phyloP scores from a whole-genome alignment of 2,797 vertebrate species.

The Myotis vivesi region DNA sequence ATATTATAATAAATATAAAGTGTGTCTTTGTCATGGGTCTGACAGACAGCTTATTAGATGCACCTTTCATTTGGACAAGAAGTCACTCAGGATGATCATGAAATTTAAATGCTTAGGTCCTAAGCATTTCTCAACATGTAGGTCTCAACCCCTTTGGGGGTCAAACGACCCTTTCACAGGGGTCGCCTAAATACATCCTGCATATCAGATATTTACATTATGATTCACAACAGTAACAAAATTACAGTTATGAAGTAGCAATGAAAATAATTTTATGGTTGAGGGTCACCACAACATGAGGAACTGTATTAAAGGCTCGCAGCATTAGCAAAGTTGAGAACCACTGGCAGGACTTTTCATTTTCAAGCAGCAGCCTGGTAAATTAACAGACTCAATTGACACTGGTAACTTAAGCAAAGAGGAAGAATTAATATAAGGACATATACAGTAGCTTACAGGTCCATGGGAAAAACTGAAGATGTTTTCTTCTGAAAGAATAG shows the following conservation, averaged over 20 bases:
- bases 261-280: too few relatives aligned
- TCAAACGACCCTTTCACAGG: too few relatives aligned
- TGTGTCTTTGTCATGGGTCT: not conserved
- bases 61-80: not conserved
- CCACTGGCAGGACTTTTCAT: not conserved
- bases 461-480: not conserved
- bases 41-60: not conserved
- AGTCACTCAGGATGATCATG: not conserved
- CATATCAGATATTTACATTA: too few relatives aligned
- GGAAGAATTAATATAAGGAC: not conserved
- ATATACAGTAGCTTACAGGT: not conserved
- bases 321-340: too few relatives aligned
- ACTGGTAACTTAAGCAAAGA: not conserved
- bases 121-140: too few relatives aligned
- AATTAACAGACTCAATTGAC: not conserved
- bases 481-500: not conserved
- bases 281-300: too few relatives aligned
- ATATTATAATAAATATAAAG: not conserved
- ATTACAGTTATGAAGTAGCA: too few relatives aligned
- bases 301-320: too few relatives aligned
- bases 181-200: too few relatives aligned
- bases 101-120: not conserved
- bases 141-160: too few relatives aligned
- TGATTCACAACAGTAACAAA: too few relatives aligned
- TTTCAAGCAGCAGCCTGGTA: not conserved